Percentiles rank a stretch among this genome's conserved stretches.
Conservation (phyloP, 2,888 invertebrate species). For the Oligia fasciuncula region DNA sequence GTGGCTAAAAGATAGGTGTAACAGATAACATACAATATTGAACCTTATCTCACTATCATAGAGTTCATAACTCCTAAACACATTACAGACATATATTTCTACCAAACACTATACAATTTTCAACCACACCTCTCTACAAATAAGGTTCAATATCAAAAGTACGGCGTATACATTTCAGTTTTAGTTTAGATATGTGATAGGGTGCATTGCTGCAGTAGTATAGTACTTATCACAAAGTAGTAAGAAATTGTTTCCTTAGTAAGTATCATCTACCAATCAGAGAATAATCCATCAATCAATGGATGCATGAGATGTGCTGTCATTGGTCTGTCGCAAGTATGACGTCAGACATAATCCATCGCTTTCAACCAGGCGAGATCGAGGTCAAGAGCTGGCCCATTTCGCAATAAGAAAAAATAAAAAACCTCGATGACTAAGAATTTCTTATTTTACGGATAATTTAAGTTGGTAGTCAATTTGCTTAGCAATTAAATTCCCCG, state of each 20-base stretch:
- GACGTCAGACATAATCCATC: background rate
- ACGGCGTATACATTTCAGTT: background rate
- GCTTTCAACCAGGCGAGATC: background rate
- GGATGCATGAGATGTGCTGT: background rate
- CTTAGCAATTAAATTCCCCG: background rate
- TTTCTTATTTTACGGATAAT: background rate
- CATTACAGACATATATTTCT: background rate
- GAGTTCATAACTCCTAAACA: conserved; percentile 12
- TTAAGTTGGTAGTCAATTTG: background rate
- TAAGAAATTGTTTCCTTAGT: conserved; percentile 5
- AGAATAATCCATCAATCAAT: conserved; percentile 1
- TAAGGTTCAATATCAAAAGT: conserved; percentile 38
- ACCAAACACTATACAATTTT: conserved; percentile 14
- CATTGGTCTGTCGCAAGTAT: background rate
- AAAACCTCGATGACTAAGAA: background rate
- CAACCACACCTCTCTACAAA: background rate
- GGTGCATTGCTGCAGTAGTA: background rate
- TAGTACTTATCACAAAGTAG: conserved; percentile 21
- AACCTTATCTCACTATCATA: conserved; percentile 18
- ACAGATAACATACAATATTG: conserved; percentile 26
- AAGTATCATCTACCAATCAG: background rate
- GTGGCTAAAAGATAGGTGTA: background rate
- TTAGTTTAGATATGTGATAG: conserved; percentile 8
- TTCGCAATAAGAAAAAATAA: background rate
- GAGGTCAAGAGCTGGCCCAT: background rate